A percentile compares a stretch with the other conserved stretches of the same genome.
Evolutionary conservation across 2,888 invertebrate species (phyloP).

Genomic region (Cryptosula pallasiana): DNA sequence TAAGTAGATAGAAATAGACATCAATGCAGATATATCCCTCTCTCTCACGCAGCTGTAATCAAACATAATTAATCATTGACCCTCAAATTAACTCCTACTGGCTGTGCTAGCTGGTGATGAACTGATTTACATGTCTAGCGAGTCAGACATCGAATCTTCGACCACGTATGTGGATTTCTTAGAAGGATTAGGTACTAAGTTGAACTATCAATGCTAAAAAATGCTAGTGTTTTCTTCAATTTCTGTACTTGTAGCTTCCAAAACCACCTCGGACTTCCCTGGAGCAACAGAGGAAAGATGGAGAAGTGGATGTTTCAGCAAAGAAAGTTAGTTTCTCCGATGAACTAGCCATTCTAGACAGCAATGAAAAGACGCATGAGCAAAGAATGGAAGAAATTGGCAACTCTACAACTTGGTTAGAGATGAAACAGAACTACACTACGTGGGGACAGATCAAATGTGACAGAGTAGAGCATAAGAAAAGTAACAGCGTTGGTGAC

Average conservation of each 20-base stretch:
- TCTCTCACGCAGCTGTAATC: too few species aligned
- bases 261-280: background rate
- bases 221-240: too few species aligned
- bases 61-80: too few species aligned
- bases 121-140: too few species aligned
- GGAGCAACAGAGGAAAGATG: background rate
- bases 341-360: background rate
- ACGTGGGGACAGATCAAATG: conserved; percentile 22
- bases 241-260: background rate
- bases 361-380: background rate
- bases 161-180: background rate
- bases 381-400: conserved; percentile 17
- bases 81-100: too few species aligned
- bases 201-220: background rate
- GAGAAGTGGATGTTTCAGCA: background rate
- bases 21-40: too few species aligned
- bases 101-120: too few species aligned
- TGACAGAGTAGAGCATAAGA: background rate
- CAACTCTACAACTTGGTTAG: conserved; percentile 21
- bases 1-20: too few species aligned
- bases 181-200: background rate
- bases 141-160: too few species aligned
- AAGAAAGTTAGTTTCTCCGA: conserved; percentile 22
- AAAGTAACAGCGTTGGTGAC: conserved; percentile 11
- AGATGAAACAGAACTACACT: conserved; percentile 25